Base-by-base conservation (phyloP, 2,797 vertebrate species). In the Mus caroli region DNA sequence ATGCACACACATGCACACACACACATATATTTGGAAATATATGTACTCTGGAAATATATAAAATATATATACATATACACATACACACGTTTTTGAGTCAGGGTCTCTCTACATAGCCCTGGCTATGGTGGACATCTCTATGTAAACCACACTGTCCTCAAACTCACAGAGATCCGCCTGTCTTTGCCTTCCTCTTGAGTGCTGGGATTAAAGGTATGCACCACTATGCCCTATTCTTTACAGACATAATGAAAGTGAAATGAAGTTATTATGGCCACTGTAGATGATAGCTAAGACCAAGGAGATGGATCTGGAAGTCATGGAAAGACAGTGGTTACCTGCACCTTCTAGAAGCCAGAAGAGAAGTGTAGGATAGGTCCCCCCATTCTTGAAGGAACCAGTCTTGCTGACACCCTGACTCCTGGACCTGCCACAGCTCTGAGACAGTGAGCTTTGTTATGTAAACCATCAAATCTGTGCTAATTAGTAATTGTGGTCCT, bases 381-480 rank as follows among this genome's bases (percentile, higher is more conserved):
- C 37, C 75, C 5, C 19, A 17, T 91, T 31, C 19, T n/a, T 3
- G 37, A 90, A 90, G 31, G 26, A 84, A 83, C 6, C 4, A 60
- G 6, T 31, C 67, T 24, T 37, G 22, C 17, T 69, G 79, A 62
- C n/a, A 52, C 9, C 43, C 82, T 95, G n/a, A 88, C n/a, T 34
- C 31, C 71, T 46, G 67, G 67, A 56, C 34, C 22, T 26, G 85
- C 31, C 14, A 88, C 76, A 90, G 60, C 15, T 52, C 10, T 77
- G 69, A 96, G 76, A 84, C 43, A 52, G 26, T 86, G 31, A 2
- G 73, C 90, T 92, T 43, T 84, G 37, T 40, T 46, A n/a, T 87
- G 69, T 52, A 94, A 94, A 56, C 37, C 28, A 69, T 62, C 26
- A 31, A 62, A 83, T 76, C 52, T 58, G 31, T 89, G 60, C 11